phyloP scores from a whole-genome alignment of 2,888 invertebrate species.

The Bombylius major region DNA sequence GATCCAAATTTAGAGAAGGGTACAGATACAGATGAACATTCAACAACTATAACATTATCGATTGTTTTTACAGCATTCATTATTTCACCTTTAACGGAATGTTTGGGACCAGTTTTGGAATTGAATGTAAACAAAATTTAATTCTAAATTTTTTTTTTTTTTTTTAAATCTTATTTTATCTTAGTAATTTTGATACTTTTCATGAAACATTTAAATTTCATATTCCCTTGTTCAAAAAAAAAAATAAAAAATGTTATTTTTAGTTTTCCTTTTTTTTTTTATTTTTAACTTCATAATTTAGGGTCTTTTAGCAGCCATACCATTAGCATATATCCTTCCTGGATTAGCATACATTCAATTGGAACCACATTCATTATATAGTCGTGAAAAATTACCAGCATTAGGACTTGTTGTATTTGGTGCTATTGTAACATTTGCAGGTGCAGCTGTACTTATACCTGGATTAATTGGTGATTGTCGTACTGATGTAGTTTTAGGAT shows the following conservation, averaged over 20 bases:
- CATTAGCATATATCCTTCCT: constrained; percentile 70
- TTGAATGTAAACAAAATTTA: constrained; percentile 49
- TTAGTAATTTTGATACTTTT: too few species aligned
- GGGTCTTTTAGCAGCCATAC: constrained; percentile 72
- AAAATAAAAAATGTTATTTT: background rate
- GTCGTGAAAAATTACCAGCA: constrained; percentile 56
- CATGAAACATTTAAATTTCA: too few species aligned
- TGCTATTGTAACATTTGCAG: constrained; percentile 32
- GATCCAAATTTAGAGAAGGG: constrained; percentile 35
- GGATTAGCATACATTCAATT: constrained; percentile 65
- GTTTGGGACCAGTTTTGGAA: constrained; percentile 69
- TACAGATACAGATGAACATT: constrained; percentile 29
- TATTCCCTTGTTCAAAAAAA: background rate
- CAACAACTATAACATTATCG: constrained; percentile 38
- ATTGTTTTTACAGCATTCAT: constrained; percentile 57
- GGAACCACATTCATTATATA: constrained; percentile 54
- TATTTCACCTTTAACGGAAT: constrained; percentile 70
- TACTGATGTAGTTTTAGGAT: constrained; percentile 34
- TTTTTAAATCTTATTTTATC: too few species aligned
- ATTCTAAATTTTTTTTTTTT: too few species aligned
- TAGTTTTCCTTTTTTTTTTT: background rate
- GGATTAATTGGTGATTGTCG: constrained; percentile 34
- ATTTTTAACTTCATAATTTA: constrained; percentile 23
- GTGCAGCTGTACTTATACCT: constrained; percentile 32
- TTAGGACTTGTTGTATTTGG: constrained; percentile 58